Base-by-base conservation (phyloP, 2,888 invertebrate genomes). In the Machimus atricapillus region DNA sequence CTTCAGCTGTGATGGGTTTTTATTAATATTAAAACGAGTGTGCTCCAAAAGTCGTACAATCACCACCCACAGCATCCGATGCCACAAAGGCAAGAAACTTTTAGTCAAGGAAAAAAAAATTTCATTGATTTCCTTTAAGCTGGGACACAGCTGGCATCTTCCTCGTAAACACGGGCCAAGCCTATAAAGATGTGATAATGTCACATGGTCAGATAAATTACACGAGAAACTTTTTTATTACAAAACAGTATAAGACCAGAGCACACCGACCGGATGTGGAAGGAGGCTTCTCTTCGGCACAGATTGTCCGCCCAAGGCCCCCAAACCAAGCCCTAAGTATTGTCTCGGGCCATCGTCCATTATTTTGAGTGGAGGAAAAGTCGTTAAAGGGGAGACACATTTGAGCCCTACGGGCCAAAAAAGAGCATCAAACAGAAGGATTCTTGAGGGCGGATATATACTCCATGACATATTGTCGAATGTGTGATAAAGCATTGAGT, bases 161-260 rank as follows among this genome's bases (percentile, higher is more conserved):
- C n/a, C 77, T 86, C 82, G 81, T 85, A 87, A 81, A 83, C 79
- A 81, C 82, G 87, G 85, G 85, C 85, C 87, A 81, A 86, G 87
- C 88, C 88, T 88, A 88, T 88, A 87, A 88, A 88, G 88, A 88
- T 87, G 88, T 88, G 88, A 88, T 88, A 88, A 88, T 88, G 88
- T 88, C 87, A 88, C 87, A 88, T 88, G 88, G 88, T 87, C 88
- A 87, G 88, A 88, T 87, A 88, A 87, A 88, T 88, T 87, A 88
- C 87, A 87, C 82, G 52, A 82, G 87, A 87, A 88, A 88, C 86
- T 87, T 88, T 88, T 88, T 87, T 88, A 88, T 88, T 88, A 88
- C 87, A 78, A 76, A 74, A 87, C 87, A 86, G 85, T 27, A n/a
- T n/a, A 85, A 74, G 40, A 85, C 85, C 40, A 74, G 46, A 85